phyloP scores from a whole-genome alignment of 1,140 invertebrate genomes.

The Diuraphis noxia region DNA sequence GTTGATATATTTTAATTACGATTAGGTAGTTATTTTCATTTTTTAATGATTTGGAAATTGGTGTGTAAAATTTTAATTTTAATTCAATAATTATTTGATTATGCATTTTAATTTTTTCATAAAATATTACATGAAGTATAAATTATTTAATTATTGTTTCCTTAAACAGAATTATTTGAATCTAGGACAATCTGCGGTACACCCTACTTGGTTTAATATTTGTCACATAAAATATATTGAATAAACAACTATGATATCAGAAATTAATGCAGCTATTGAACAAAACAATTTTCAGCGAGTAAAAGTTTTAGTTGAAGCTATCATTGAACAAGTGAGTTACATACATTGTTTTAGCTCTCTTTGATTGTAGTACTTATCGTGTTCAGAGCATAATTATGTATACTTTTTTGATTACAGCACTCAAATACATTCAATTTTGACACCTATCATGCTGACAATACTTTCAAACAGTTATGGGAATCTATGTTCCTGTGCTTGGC shows the following conservation, averaged over 20 bases:
- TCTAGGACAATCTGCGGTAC: background rate
- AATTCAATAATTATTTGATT: background rate
- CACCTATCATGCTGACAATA: slow-evolving; percentile 62
- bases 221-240: background rate
- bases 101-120: no score
- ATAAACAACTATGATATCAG: background rate
- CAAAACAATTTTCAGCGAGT: slow-evolving; percentile 27
- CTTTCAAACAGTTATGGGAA: slow-evolving; percentile 64
- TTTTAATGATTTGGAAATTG: no score
- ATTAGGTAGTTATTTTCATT: background rate
- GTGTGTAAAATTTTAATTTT: background rate
- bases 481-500: slow-evolving; percentile 63
- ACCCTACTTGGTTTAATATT: background rate
- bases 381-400: background rate
- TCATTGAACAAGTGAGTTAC: slow-evolving; percentile 28
- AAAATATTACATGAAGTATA: no score
- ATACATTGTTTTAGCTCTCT: background rate
- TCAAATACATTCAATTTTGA: slow-evolving; percentile 62
- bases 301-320: background rate
- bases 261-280: slow-evolving; percentile 36
- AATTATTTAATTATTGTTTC: background rate
- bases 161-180: background rate
- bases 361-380: background rate
- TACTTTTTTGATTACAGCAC: slow-evolving; percentile 60
- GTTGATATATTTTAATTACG: background rate